Conservation (phyloP, 2,888 invertebrate genomes). For the Drosophila dives region DNA sequence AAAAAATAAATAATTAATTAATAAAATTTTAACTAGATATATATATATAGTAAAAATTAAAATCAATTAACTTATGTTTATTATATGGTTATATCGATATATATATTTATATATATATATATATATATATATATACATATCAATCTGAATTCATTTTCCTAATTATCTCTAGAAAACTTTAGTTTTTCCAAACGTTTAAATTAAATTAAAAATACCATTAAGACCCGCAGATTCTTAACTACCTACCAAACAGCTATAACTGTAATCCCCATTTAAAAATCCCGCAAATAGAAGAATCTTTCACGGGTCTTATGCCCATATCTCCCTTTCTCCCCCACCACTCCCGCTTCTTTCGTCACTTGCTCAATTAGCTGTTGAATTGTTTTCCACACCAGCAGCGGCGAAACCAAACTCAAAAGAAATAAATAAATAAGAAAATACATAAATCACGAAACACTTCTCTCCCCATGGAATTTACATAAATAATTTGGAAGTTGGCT, state of each 20-base stretch:
- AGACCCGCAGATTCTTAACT: slow-evolving; percentile 28
- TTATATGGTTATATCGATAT: no score
- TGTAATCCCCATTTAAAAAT: slow-evolving; percentile 8
- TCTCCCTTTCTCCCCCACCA: background rate
- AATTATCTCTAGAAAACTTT: background rate
- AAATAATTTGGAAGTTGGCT: slow-evolving; percentile 52
- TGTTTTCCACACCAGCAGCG: slow-evolving; percentile 56
- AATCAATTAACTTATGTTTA: no score
- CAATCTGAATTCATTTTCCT: background rate
- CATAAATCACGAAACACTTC: slow-evolving; percentile 64
- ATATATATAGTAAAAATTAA: background rate
- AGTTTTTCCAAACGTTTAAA: background rate
- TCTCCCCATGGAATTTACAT: slow-evolving; percentile 64
- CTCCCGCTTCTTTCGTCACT: slow-evolving; percentile 16
- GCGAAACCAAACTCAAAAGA: slow-evolving; percentile 18
- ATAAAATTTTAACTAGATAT: no score
- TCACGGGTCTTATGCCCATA: no score
- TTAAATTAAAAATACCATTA: slow-evolving; percentile 32
- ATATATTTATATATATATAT: background rate
- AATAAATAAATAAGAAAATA: background rate
- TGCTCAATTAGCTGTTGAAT: slow-evolving; percentile 67
- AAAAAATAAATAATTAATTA: no score
- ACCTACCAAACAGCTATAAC: background rate
- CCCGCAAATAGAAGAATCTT: background rate
- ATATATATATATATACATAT: background rate